These are phyloP conservation scores for Platycheirus rosarum DNA, from an alignment of 2,888 invertebrate genomes.

Conservation along the genomic window DNA sequence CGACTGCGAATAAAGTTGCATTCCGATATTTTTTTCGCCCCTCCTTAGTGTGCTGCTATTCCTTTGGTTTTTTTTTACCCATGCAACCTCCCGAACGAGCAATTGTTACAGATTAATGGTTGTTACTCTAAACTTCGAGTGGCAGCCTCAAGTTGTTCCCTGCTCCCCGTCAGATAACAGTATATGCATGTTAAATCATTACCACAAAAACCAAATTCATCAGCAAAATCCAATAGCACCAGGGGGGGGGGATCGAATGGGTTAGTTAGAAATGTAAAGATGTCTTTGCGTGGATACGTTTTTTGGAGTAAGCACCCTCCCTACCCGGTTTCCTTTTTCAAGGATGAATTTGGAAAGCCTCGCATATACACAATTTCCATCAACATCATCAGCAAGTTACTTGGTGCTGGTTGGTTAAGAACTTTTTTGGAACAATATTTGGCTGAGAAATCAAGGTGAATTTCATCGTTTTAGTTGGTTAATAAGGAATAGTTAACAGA, in stretches of 20 bases:
- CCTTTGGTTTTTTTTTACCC: conserved; percentile 1
- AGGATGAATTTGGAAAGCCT: conserved; percentile 49
- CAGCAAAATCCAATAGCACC: conserved; percentile 70
- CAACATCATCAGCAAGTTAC: conserved; percentile 59
- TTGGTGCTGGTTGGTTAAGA: conserved; percentile 48
- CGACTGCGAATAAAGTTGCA: conserved; percentile 43
- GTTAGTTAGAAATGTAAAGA: conserved; percentile 16
- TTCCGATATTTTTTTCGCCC: conserved; percentile 19
- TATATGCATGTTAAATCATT: conserved; percentile 74
- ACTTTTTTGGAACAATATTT: conserved; percentile 28
- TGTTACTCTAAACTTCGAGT: conserved; percentile 64
- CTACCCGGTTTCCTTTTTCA: background rate
- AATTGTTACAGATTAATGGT: conserved; percentile 71
- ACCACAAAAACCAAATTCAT: conserved; percentile 73
- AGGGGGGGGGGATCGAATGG: conserved; percentile 11
- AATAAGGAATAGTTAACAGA: too few relatives aligned
- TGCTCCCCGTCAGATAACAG: conserved; percentile 52
- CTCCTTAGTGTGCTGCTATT: background rate
- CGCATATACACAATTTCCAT: conserved; percentile 66
- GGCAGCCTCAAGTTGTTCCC: conserved; percentile 35
- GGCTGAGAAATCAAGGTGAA: background rate
- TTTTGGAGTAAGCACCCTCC: conserved; percentile 1
- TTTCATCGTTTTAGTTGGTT: background rate
- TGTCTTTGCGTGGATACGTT: conserved; percentile 44
- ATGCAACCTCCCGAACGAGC: conserved; percentile 38